Evolutionary conservation across 2,113 vertebrate species (phyloP).

Genomic region (Ellobius talpinus): DNA sequence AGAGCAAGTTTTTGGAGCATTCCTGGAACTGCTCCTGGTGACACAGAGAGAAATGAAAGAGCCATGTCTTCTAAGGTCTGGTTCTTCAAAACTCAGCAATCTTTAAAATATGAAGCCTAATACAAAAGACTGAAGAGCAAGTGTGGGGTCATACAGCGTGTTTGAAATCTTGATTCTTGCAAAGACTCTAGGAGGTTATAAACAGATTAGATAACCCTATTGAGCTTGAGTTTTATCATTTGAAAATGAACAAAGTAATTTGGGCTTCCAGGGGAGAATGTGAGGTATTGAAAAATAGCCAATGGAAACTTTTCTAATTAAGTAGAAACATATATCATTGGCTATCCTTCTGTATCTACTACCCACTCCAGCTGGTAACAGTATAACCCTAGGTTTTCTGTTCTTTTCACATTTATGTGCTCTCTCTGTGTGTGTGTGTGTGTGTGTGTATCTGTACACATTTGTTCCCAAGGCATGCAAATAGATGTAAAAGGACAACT

Average conservation of each 20-base stretch:
- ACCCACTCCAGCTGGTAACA: neutral
- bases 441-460: neutral
- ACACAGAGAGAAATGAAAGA: neutral
- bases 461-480: neutral
- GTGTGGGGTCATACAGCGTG: neutral
- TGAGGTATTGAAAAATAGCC: neutral
- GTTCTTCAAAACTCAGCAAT: neutral
- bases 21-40: neutral
- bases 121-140: neutral
- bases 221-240: conserved; percentile 8
- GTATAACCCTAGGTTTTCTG: neutral
- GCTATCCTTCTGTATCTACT: neutral
- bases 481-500: neutral
- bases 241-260: neutral
- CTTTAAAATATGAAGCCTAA: neutral
- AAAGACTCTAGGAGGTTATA: neutral
- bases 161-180: neutral
- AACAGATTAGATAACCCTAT: neutral
- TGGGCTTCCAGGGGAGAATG: neutral
- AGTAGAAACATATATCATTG: neutral
- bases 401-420: neutral
- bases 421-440: neutral
- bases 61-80: neutral
- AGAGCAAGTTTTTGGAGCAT: neutral
- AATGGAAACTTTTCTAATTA: neutral